Base-by-base conservation (phyloP, 2,113 vertebrate genomes). In the Blennius ocellaris region DNA sequence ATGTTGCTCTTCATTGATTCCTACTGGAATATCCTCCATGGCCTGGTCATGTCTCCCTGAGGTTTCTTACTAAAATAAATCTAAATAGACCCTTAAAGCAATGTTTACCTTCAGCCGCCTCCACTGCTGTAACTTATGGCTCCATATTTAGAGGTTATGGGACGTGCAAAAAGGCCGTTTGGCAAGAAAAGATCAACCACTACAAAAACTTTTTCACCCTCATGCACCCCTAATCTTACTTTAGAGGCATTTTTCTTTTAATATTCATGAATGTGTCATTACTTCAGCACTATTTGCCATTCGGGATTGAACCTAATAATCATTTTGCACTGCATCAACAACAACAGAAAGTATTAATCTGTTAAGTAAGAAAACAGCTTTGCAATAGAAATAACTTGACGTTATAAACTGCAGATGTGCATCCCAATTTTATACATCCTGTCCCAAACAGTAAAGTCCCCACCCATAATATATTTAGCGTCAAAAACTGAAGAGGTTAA, bases 111-210 rank as follows among this genome's bases (percentile, higher is more conserved):
- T 77, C 73, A 52, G 47, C 45, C 21, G 45, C 44, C 67, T 62
- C 59, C 36, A 57, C 63, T 50, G 55, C 59, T 72, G 45, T 80
- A 78, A 85, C 68, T 74, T 73, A 61, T 59, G 37, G 1, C 11
- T 62, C 72, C 88, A 65, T 88, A 81, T 76, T 92, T 92, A 90
- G 89, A 87, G 89, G 89, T 83, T 76, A 60, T 60, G 73, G 76
- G 60, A 73, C 14, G 78, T 88, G 83, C 47, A 43, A 87, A 70
- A 65, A 36, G 73, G 16, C 59, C 73, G 78, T 38, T 85, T 73
- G 55, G 6, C 58, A 51, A 55, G 55, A 8, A 53, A 51, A 56
- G 15, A 47, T 44, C 48, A 52, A 48, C 43, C 40, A 38, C 48
- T 6, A n/a, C 16, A 11, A 65, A 41, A 50, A n/a, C 21, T 14